phyloP scores from a whole-genome alignment of 2,888 invertebrate genomes.

The Ophion ventricosus region DNA sequence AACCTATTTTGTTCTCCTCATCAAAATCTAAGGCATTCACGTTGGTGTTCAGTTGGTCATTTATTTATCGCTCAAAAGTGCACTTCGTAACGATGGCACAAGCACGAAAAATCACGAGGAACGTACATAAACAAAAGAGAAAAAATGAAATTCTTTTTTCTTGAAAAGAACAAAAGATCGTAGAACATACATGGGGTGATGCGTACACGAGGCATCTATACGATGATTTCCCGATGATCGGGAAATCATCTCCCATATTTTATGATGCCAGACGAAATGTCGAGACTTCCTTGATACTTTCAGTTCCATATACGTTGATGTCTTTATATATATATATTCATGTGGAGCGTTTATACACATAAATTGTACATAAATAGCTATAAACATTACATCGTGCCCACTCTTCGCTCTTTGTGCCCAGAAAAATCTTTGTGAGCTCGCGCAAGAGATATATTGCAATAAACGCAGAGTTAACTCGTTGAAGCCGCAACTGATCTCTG shows the following conservation, averaged over 20 bases:
- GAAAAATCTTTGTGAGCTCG: constrained; percentile 38
- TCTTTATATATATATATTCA: neutral
- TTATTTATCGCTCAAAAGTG: no score
- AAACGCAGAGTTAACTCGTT: constrained; percentile 63
- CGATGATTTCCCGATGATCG: constrained; percentile 34
- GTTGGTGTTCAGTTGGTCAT: no score
- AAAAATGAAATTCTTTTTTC: no score
- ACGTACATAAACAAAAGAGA: no score
- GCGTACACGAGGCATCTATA: no score
- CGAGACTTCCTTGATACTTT: constrained; percentile 40
- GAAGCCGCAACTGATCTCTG: constrained; percentile 64
- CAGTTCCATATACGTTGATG: constrained; percentile 6
- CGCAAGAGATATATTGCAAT: constrained; percentile 50
- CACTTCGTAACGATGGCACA: no score
- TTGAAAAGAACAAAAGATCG: constrained; percentile 15
- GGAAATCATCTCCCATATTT: constrained; percentile 56
- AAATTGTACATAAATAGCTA: constrained; percentile 17
- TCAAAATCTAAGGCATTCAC: neutral
- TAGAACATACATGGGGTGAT: constrained; percentile 29
- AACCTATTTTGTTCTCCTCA: no score
- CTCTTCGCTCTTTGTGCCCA: constrained; percentile 2
- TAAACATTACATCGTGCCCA: constrained; percentile 29
- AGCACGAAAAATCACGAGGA: no score
- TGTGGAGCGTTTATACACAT: neutral
- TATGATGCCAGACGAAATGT: constrained; percentile 54